phyloP scores from a whole-genome alignment of 2,888 invertebrate species.

The Pristionchus fissidentatus region DNA sequence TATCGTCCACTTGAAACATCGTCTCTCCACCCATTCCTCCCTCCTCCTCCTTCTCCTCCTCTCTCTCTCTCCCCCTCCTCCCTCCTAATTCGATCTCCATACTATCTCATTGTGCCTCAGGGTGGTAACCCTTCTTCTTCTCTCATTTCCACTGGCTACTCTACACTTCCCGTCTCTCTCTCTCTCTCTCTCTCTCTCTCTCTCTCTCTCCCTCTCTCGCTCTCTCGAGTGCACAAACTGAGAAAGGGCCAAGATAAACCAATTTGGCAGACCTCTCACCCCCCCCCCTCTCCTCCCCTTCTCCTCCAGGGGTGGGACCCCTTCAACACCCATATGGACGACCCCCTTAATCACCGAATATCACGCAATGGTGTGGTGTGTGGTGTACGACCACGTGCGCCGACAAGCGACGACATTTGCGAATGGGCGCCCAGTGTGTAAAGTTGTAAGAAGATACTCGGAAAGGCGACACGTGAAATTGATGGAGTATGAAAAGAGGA shows the following conservation, averaged over 20 bases:
- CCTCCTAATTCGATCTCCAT: constrained; percentile 23
- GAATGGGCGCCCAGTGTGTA: constrained; percentile 16
- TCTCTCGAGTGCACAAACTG: background rate
- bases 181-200: constrained; percentile 14
- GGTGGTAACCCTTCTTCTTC: background rate
- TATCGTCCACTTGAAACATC: background rate
- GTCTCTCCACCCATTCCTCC: background rate
- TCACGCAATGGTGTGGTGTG: constrained; percentile 11
- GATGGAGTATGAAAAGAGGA: background rate
- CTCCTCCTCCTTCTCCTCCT: background rate
- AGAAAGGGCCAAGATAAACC: constrained; percentile 36
- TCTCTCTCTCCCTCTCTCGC: background rate
- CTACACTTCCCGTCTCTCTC: background rate
- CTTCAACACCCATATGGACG: constrained; percentile 17
- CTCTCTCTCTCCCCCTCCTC: background rate
- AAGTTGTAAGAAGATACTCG: constrained; percentile 27
- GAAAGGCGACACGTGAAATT: too few species aligned
- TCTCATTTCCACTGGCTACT: constrained; percentile 2
- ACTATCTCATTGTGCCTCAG: constrained; percentile 23
- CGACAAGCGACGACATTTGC: background rate
- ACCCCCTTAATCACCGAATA: constrained; percentile 1
- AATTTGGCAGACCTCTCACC: constrained; percentile 33
- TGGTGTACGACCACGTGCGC: constrained; percentile 9
- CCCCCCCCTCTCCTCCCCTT: background rate
- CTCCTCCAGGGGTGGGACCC: background rate